Evolutionary conservation across 1,140 invertebrate genomes (phyloP).

Genomic region (Drosophila nebulosa): DNA sequence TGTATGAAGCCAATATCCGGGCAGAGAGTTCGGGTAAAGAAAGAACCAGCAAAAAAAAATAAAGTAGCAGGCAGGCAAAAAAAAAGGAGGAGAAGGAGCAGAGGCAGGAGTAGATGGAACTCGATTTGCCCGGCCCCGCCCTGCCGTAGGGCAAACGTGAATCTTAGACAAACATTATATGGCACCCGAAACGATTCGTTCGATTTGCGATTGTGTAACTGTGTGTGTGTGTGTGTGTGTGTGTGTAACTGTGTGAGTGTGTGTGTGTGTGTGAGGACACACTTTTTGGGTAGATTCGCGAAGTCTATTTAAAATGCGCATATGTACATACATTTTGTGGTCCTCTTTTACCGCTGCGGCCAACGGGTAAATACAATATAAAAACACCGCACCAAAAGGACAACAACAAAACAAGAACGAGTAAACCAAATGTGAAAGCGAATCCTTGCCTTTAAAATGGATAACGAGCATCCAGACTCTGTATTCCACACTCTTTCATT

Average conservation of each 20-base stretch:
- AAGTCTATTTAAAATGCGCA: constrained; percentile 67
- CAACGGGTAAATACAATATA: constrained; percentile 29
- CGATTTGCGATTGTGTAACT: constrained; percentile 20
- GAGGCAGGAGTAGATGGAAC: not conserved
- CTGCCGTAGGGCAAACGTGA: constrained; percentile 41
- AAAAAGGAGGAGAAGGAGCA: not conserved
- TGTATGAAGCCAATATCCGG: constrained; percentile 78
- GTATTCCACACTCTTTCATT: not conserved
- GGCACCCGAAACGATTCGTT: constrained; percentile 44
- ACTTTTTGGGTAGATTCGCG: constrained; percentile 16
- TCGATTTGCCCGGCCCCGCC: not conserved
- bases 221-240: constrained; percentile 6
- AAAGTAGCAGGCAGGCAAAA: not conserved
- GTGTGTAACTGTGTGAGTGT: not conserved
- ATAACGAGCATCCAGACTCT: not conserved
- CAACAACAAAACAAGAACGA: not conserved
- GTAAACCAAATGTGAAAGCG: not conserved
- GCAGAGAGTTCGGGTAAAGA: not conserved
- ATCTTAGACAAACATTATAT: constrained; percentile 71
- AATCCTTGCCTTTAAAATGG: not conserved
- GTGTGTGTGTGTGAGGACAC: not conserved
- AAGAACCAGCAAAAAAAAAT: constrained; percentile 9
- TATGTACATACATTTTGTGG: constrained; percentile 32
- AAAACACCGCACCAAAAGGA: constrained; percentile 5
- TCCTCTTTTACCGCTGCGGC: constrained; percentile 26